Base-by-base conservation (phyloP, 2,113 vertebrate species). In the Pollachius pollachius region DNA sequence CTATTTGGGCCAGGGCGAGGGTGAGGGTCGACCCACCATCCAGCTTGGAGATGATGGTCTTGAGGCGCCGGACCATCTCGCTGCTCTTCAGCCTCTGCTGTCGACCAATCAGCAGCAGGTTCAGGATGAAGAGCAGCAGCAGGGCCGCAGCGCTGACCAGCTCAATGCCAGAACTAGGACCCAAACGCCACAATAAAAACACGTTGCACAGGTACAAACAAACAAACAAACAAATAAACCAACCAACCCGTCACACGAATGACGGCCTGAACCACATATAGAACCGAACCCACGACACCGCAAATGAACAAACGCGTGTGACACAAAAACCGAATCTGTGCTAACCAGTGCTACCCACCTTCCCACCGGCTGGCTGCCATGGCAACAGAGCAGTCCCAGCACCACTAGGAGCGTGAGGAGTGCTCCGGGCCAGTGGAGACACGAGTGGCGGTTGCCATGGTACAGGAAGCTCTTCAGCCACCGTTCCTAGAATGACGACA, bases 381-480 rank as follows among this genome's bases (percentile, higher is more conserved):
- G 84, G 85, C 96, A 97, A 88, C 94, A 94, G 18, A 98, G 70
- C 69, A 99, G 89, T 72, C 97, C 83, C 75, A 99, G 72, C 62
- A 92, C 95, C 1, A 95, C 94, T 80, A 98, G 81, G 13, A 99
- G 86, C 81, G 95, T 97, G 79, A 99, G 91, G 11, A 93, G 94
- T 1, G 94, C 96, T 19, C 95, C 97, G 0, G 96, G 95, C 97
- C 96, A 98, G 76, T 99, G 97, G 83, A 99, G 94, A 77, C 96
- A 97, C 69, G 97, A 99, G 77, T 94, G 94, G 65, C 96, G 96
- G 91, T 96, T 97, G 75, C 90, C 86, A 84, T 98, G 97, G 89
- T 96, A 91, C 72, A 99, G 91, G 80, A 99, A 99, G 89, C 94
- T 96, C 82, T 89, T 91, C 62, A 83, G 81, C 95, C 95, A 96